Percentiles rank a stretch among this genome's conserved stretches.
Conservation (phyloP, 1,140 invertebrate species). For the Dinoponera quadriceps region DNA sequence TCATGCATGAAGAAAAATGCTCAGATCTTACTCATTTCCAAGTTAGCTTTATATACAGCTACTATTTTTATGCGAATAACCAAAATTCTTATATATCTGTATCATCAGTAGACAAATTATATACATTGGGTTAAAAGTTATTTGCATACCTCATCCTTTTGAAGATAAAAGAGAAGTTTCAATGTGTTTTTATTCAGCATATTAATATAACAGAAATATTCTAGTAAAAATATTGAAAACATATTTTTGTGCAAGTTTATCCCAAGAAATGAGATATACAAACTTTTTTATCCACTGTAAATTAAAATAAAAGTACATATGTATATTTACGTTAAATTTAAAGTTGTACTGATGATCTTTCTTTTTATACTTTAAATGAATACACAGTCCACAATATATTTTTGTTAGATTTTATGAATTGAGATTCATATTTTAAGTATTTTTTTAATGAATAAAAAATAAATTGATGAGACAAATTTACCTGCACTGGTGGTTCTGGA, state of each 20-base stretch:
- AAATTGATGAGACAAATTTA: constrained; percentile 60
- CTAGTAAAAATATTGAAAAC: no score
- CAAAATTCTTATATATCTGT: constrained; percentile 2
- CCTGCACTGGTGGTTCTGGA: constrained; percentile 74
- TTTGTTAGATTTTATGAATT: background rate
- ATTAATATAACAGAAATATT: no score
- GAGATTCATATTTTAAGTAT: constrained; percentile 20
- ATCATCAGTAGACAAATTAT: background rate
- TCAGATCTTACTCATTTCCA: background rate
- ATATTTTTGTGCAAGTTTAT: no score
- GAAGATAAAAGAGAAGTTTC: no score
- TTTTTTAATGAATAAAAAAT: constrained; percentile 25
- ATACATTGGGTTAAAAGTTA: background rate
- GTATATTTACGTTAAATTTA: background rate
- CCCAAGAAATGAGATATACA: no score
- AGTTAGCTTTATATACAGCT: background rate
- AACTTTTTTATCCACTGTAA: no score
- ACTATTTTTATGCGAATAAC: background rate
- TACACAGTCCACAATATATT: background rate
- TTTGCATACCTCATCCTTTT: no score
- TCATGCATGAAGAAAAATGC: constrained; percentile 73
- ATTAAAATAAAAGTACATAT: background rate
- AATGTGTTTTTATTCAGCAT: no score
- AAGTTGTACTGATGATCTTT: background rate
- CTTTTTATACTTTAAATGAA: background rate